phyloP scores from a whole-genome alignment of 2,888 invertebrate genomes.

The Philhelius pedissequus region DNA sequence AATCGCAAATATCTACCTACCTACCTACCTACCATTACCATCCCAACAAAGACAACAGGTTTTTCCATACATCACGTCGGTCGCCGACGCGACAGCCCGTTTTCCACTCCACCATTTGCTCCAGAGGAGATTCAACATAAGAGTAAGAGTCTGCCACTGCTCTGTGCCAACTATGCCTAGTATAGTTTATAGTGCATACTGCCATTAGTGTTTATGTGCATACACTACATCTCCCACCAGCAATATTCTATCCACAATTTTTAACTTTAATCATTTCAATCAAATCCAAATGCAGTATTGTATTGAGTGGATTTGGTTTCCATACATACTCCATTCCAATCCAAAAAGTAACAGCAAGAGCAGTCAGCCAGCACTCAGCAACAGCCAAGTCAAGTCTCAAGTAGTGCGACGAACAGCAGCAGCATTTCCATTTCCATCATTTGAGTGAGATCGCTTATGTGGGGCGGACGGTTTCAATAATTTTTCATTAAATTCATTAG shows the following conservation, averaged over 20 bases:
- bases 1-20: too few species aligned
- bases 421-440: constrained; percentile 71
- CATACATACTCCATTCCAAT: too few species aligned
- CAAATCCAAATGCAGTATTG: constrained; percentile 20
- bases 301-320: constrained; percentile 47
- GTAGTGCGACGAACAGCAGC: not conserved
- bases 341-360: too few species aligned
- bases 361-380: not conserved
- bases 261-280: not conserved
- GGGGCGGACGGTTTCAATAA: constrained; percentile 72
- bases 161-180: too few species aligned
- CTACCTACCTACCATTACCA: too few species aligned
- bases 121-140: constrained; percentile 1
- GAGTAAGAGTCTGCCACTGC: too few species aligned
- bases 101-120: not conserved
- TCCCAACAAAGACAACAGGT: constrained; percentile 2
- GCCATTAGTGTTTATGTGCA: too few species aligned
- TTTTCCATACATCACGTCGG: constrained; percentile 14
- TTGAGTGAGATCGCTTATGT: constrained; percentile 73
- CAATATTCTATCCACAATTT: not conserved
- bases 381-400: not conserved
- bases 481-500: too few species aligned
- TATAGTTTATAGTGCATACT: too few species aligned
- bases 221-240: not conserved
- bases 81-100: too few species aligned